Evolutionary conservation across 2,888 invertebrate species (phyloP), one percentile per base, ranked within the genome.

Genomic region (Stegophylla sp.): DNA sequence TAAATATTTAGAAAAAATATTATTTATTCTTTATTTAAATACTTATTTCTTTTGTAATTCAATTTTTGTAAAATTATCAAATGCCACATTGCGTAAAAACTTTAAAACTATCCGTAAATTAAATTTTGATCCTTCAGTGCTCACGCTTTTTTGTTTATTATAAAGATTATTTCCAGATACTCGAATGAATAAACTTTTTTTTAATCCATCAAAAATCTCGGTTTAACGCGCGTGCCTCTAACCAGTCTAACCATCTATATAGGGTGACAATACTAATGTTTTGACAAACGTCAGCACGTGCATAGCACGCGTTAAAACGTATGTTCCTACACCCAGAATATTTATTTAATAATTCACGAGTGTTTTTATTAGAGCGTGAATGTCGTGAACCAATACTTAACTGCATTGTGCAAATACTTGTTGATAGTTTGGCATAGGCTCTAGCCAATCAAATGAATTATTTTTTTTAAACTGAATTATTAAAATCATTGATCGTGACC

Each of bases 261-360:
- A 76, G 23, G 10, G 34, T 51, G 63, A 61, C 75, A 76, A 66
- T 53, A 76, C 64, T 28, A 76, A 76, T 76, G 75, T 76, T 76
- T 76, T 64, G 66, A 76, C 64, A 76, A 76, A 53, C 64, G 64
- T 13, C 64, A 34, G 43, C 75, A 76, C 75, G 75, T 53, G 75
- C 53, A 41, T 26, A 3, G 66, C 75, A 76, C 75, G 43, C 75
- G 75, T 26, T 51, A 51, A 75, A 76, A 66, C 75, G 75, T 66
- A 51, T 76, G 64, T 53, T 64, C 48, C 51, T 13, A 63, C 23
- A 75, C 74, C 48, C 74, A 63, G 64, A 66, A 76, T 66, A 66
- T 76, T 76, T 76, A 76, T 76, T 76, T 66, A 76, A 76, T 76
- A 76, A 76, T 53, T 64, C 53, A 53, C 66, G 9, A 53, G 64